Conservation (phyloP, 1,140 invertebrate genomes). For the Galendromus occidentalis region DNA sequence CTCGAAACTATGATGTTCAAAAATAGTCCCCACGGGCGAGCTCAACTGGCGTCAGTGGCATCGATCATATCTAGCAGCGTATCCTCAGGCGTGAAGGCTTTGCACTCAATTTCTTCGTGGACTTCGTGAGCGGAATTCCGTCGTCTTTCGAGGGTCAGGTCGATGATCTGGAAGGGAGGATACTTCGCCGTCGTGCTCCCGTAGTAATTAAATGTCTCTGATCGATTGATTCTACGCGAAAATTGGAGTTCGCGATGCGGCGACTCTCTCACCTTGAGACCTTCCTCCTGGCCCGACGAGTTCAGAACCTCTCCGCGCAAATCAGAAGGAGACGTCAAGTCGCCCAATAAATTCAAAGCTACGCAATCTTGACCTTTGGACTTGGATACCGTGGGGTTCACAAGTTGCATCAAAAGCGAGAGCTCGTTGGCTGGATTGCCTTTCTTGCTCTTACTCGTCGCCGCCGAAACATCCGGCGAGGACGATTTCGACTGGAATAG, state of each 20-base stretch:
- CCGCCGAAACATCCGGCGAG: neutral
- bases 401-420: neutral
- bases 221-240: no score
- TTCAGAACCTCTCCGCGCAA: neutral
- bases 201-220: no score
- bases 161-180: neutral
- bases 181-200: no score
- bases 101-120: slow-evolving; percentile 7
- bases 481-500: neutral
- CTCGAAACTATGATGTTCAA: no score
- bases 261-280: neutral
- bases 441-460: neutral
- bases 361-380: slow-evolving; percentile 2
- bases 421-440: slow-evolving; percentile 1
- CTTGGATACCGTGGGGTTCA: neutral
- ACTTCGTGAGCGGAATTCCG: neutral
- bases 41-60: neutral
- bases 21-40: no score
- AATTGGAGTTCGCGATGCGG: no score
- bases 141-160: neutral
- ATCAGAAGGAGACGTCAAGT: neutral
- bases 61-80: slow-evolving; percentile 7
- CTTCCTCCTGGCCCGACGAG: neutral
- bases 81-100: slow-evolving; percentile 2
- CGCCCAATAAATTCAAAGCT: neutral